Base-by-base conservation (phyloP, 2,888 invertebrate genomes). In the Sylvicola fuscatus region DNA sequence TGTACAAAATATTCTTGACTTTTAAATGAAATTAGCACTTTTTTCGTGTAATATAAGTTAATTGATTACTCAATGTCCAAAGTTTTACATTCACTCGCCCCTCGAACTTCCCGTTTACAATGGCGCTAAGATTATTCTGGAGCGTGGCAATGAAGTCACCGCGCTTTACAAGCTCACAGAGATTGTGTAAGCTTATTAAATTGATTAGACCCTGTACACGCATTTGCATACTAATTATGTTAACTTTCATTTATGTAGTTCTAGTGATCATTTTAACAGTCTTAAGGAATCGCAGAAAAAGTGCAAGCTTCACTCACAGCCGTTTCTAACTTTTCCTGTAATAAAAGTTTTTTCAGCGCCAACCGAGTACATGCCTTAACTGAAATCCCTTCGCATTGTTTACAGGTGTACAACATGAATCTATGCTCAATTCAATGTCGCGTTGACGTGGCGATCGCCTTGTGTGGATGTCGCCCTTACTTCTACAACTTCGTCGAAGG, bases 401-500 rank as follows among this genome's bases (percentile, higher is more conserved):
- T 31, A 6, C 11, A 32, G 40, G 26, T 29, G 14, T 64, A 60
- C 43, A 61, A 60, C 41, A 53, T 51, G 29, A 55, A 55, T 33
- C 46, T 62, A 26, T 65, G 65, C 42, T 51, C 56, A 36, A 57
- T 62, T 44, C 41, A 51, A 4, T 70, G 70, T 44, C 54, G 68
- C 10, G 62, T 65, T 34, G 46, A 54, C 30, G 49, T 63, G 45
- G 62, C 65, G 1, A 34, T 64, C 41, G 55, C 61, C 44, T 53
- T 62, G 44, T 70, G 70, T 46, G 63, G 63, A 33, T 70, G 70
- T 45, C 60, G 58, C 37, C 69, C 70, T 2, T 65, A 62, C 40
- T 69, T 69, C 45, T 68, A 68, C 43, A 47, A 50, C 1, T 55
- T 53, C 40, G 46, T 56, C 7, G 47, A 49, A 13, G 56, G 53